Percentiles rank a stretch among this genome's conserved stretches.
Evolutionary conservation across 2,113 vertebrate species (phyloP).

Genomic region (Pteronura brasiliensis): DNA sequence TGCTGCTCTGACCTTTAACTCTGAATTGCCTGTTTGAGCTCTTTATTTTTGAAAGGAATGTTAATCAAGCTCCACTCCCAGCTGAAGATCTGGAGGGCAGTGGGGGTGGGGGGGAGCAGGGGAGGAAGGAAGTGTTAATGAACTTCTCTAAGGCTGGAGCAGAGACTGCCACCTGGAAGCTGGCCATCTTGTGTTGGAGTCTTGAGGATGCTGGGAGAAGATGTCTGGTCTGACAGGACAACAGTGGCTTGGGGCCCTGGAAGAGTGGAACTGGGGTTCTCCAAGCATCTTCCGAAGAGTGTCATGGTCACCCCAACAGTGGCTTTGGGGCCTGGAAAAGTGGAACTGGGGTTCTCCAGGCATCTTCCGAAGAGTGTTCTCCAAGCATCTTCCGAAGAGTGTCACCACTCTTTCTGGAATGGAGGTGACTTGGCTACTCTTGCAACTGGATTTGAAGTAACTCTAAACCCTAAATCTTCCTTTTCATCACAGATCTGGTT

Average conservation of each 20-base stretch:
- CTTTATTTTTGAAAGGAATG: conserved; percentile 76
- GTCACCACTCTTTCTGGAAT: conserved; percentile 7
- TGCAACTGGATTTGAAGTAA: conserved; percentile 70
- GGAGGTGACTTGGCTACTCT: conserved; percentile 45
- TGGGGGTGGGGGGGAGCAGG: background rate
- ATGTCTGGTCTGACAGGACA: background rate
- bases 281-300: background rate
- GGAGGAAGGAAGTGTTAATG: background rate
- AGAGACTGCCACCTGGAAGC: background rate
- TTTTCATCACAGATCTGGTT: conserved; percentile 13
- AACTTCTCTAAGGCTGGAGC: conserved; percentile 26
- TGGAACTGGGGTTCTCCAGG: background rate
- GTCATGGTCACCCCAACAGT: background rate
- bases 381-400: background rate
- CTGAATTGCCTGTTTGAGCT: conserved; percentile 65
- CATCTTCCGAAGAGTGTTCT: background rate
- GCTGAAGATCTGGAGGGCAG: conserved; percentile 23
- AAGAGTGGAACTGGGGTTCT: background rate
- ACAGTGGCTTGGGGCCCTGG: background rate
- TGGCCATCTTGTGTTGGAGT: background rate
- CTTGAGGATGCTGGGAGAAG: background rate
- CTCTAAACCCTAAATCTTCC: conserved; percentile 52
- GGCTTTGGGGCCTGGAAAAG: background rate
- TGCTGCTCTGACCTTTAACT: conserved; percentile 60
- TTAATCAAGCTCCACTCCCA: conserved; percentile 51